Conservation (phyloP, 2,797 vertebrate species). For the Pangasius djambal region DNA sequence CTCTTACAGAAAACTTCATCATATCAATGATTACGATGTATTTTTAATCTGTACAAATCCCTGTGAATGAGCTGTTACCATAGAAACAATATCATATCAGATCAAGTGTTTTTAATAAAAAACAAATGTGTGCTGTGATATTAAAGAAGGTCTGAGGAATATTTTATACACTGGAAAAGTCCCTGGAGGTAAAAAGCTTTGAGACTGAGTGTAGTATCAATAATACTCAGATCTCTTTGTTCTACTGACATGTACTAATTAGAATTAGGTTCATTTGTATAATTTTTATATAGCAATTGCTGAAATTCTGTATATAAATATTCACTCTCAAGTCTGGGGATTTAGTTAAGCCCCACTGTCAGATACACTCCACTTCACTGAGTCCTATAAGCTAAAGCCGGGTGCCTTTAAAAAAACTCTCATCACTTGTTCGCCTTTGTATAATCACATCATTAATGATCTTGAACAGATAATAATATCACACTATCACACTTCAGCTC, state of each 20-base stretch:
- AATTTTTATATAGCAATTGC: not conserved
- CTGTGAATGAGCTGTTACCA: not conserved
- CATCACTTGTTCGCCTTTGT: not conserved
- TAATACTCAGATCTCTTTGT: not conserved
- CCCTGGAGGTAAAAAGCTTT: not conserved
- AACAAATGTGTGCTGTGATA: not conserved
- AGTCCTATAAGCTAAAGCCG: not conserved
- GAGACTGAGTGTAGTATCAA: not conserved
- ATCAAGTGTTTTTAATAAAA: not conserved
- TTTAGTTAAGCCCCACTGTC: not conserved
- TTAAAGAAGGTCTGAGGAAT: not conserved
- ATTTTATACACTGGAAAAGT: not conserved
- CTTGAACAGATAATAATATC: not conserved
- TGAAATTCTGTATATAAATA: too few relatives aligned
- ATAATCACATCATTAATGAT: not conserved
- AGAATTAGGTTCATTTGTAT: not conserved
- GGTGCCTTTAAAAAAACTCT: not conserved
- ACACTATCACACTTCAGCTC: not conserved
- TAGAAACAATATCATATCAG: not conserved
- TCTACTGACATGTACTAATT: not conserved
- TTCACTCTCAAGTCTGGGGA: not conserved
- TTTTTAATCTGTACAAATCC: not conserved
- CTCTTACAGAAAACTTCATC: not conserved
- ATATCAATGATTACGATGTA: not conserved
- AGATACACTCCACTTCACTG: not conserved